These are phyloP conservation scores for Erannis defoliaria DNA, from an alignment of 2,888 invertebrate species.

Conservation along the genomic window DNA sequence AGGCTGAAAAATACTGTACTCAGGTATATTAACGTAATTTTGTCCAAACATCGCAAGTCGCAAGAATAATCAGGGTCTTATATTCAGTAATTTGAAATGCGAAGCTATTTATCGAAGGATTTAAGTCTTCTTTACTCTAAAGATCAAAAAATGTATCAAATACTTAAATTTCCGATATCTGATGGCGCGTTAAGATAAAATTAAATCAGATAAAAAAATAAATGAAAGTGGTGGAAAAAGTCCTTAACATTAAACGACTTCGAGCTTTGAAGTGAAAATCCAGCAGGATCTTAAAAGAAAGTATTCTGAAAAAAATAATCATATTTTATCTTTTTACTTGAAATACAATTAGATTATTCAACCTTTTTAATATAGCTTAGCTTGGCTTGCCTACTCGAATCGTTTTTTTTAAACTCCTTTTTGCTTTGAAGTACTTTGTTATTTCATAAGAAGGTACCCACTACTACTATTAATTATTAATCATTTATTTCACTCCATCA, in stretches of 20 bases:
- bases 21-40: too few relatives aligned
- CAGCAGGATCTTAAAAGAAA: constrained; percentile 2
- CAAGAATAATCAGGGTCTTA: background rate
- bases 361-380: too few relatives aligned
- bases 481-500: too few relatives aligned
- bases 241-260: constrained; percentile 18
- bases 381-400: too few relatives aligned
- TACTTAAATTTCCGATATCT: constrained; percentile 25
- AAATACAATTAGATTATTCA: too few relatives aligned
- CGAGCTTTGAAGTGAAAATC: constrained; percentile 1
- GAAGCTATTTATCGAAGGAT: constrained; percentile 4
- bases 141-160: too few relatives aligned
- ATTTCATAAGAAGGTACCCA: too few relatives aligned
- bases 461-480: too few relatives aligned
- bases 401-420: too few relatives aligned
- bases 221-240: constrained; percentile 31
- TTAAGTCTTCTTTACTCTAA: too few relatives aligned
- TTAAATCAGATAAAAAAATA: constrained; percentile 33
- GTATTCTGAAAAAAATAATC: background rate
- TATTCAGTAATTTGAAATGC: background rate
- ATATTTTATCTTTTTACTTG: background rate
- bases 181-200: constrained; percentile 29
- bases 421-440: too few relatives aligned
- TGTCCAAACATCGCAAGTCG: background rate
- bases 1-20: too few relatives aligned